Evolutionary conservation across 1,140 invertebrate genomes (phyloP), one percentile per base, ranked within the genome.

Genomic region (Drosophila murphyi): DNA sequence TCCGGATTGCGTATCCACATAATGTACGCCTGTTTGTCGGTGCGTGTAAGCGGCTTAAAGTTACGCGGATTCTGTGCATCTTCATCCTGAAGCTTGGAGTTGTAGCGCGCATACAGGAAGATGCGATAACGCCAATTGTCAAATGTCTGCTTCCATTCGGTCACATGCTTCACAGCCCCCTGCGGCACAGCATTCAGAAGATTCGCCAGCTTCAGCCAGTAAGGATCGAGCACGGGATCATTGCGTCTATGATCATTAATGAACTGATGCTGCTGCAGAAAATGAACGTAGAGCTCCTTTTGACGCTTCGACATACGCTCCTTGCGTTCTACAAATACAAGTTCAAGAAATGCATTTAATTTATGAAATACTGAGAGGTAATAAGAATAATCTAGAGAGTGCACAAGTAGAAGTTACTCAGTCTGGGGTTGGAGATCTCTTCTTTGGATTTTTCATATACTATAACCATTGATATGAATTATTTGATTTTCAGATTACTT

Each of bases 91-190:
- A 92, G 61, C 70, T 92, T 92, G 48, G 90, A 91, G 63, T 92
- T 92, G 73, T 90, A 91, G 50, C 90, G 86, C 20, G 90, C 90
- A 61, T 92, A 92, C 8, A 92, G 73, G 45, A 91, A 92, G 60
- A 92, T 85, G 20, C 90, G 90, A 70, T 91, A 92, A 4, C 90
- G 90, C 90, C 90, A 92, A 65, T 92, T 92, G 63, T 92, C 90
- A 20, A 92, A 92, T 28, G 90, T 91, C 54, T 91, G 90, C 55
- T 92, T 92, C 90, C 90, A 92, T 62, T 92, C 90, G 43, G 82
- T 90, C 57, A 92, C 87, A 60, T 90, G 86, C 55, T 92, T 92
- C 2, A 91, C 83, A 8, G 90, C 90, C 20, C 90, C 90, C 69
- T 91, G 90, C 2, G 90, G 90, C 73, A 91, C 86, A 2, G 86